Percentiles rank a stretch among this genome's conserved stretches.
Conservation (phyloP, 2,797 vertebrate genomes). For the Crocodylus rhombifer region DNA sequence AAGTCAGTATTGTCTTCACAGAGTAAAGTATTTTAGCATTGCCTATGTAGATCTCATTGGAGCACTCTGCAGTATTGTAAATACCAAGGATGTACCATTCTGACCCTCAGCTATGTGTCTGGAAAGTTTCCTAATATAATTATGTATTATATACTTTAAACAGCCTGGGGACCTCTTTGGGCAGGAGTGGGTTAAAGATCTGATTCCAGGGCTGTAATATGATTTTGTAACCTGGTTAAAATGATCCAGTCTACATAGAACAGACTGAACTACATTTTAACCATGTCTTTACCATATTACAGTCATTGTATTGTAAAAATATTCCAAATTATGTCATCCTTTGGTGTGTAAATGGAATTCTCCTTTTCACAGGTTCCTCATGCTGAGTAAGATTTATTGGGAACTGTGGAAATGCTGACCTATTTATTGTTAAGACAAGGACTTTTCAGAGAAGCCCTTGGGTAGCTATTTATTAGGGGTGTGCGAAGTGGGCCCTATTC, state of each 20-base stretch:
- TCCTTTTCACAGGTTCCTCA: slow-evolving; percentile 11
- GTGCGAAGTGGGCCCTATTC: too few relatives aligned
- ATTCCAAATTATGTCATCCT: neutral
- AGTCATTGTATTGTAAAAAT: neutral
- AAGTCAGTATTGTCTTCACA: neutral
- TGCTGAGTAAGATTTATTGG: slow-evolving; percentile 12
- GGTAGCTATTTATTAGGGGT: neutral
- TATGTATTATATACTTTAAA: neutral
- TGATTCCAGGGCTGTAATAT: neutral
- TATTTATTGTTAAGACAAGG: neutral
- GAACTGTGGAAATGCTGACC: neutral
- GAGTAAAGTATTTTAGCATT: neutral
- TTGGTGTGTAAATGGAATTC: slow-evolving; percentile 13
- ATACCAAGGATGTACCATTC: neutral
- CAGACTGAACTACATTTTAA: neutral
- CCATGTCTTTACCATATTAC: neutral
- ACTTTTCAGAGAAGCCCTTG: slow-evolving; percentile 39
- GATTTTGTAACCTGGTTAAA: neutral
- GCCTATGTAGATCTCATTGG: neutral
- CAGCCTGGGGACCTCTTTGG: neutral
- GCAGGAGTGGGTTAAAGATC: neutral
- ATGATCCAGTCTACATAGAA: neutral
- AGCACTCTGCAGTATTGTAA: neutral
- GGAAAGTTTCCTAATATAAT: neutral
- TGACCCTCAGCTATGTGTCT: neutral